Conservation (phyloP, 2,797 vertebrate species). For the Diplodus puntazzo region DNA sequence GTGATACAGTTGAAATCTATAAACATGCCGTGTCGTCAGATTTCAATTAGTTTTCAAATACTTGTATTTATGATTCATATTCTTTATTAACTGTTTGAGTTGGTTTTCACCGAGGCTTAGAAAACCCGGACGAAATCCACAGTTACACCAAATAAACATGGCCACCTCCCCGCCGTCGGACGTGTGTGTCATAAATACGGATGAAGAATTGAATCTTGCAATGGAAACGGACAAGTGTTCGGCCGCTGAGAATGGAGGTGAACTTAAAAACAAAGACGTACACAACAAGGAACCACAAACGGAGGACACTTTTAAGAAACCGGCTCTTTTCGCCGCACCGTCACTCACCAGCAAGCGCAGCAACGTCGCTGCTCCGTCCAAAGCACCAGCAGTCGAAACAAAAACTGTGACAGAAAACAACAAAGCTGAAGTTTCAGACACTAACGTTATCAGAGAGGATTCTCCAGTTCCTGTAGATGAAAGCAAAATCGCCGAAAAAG, state of each 20-base stretch:
- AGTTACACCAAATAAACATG: constrained; percentile 81
- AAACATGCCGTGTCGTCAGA: rapidly evolving
- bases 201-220: constrained; percentile 36
- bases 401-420: constrained; percentile 13
- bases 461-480: neutral
- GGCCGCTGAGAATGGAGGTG: neutral
- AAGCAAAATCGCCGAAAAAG: neutral
- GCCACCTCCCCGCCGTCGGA: constrained; percentile 54
- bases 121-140: constrained; percentile 47
- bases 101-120: neutral
- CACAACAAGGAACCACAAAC: constrained; percentile 6
- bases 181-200: constrained; percentile 34
- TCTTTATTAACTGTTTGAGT: neutral
- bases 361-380: constrained; percentile 42
- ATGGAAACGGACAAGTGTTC: constrained; percentile 39
- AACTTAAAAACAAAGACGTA: neutral
- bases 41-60: rapidly evolving
- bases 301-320: constrained; percentile 83
- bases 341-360: constrained; percentile 67
- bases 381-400: constrained; percentile 17
- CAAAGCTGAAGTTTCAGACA: neutral
- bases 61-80: rapidly evolving
- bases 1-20: rapidly evolving
- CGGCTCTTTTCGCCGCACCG: constrained; percentile 77
- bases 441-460: neutral